phyloP scores from a whole-genome alignment of 2,113 vertebrate genomes.

The Ictalurus furcatus region DNA sequence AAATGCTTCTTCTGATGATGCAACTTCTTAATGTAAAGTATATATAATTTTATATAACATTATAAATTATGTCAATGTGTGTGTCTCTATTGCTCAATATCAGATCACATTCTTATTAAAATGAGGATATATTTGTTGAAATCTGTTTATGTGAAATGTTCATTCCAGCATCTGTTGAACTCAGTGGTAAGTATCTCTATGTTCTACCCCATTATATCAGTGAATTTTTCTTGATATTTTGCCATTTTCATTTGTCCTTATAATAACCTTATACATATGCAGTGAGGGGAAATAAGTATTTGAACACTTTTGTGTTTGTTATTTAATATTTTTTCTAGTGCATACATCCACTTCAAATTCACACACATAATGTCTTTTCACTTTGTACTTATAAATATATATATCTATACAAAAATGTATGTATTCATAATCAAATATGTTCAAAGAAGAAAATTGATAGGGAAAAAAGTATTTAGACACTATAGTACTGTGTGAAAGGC shows the following conservation, averaged over 20 bases:
- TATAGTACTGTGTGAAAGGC: not conserved
- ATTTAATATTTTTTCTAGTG: not conserved
- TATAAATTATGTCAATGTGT: not conserved
- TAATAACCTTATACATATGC: not conserved
- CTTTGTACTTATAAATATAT: no score
- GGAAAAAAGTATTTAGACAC: not conserved
- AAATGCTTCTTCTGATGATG: not conserved
- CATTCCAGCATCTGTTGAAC: not conserved
- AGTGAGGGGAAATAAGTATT: not conserved
- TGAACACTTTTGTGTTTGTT: not conserved
- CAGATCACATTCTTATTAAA: not conserved
- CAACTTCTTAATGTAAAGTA: not conserved
- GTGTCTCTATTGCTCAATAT: not conserved
- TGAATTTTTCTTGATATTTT: not conserved
- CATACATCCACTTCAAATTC: not conserved
- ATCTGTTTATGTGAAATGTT: not conserved
- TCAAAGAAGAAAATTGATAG: not conserved
- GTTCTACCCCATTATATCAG: not conserved
- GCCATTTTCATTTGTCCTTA: not conserved
- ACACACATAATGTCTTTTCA: not conserved
- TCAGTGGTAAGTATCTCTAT: not conserved
- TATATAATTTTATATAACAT: not conserved
- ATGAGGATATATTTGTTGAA: not conserved
- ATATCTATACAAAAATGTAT: not conserved
- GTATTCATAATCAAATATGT: not conserved